Base-by-base conservation (phyloP, 2,113 vertebrate species). In the Nothoprocta perdicaria region DNA sequence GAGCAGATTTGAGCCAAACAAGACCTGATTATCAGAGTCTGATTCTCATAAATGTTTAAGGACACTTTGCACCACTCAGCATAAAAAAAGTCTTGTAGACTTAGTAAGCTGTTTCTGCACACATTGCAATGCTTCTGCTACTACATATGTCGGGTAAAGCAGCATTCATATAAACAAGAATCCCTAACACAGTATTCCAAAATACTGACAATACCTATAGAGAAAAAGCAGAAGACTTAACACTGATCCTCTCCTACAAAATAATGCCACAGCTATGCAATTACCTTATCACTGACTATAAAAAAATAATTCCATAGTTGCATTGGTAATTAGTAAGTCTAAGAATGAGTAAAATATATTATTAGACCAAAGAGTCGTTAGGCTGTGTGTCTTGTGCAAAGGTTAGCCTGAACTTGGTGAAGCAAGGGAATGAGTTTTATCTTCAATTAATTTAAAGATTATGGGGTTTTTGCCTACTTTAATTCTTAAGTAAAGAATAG, bases 271-370 rank as follows among this genome's bases (percentile, higher is more conserved):
- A 94, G 23, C 46, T 88, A 83, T 72, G 41, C 75, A 92, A 93
- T 90, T 95, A 80, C 77, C 75, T 91, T 93, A 84, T 43, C 6
- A 15, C 66, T 95, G 87, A 69, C 55, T 79, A 50, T 86, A 92
- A 88, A 72, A 94, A 94, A 95, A 43, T 61, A 11, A 73, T 96
- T 58, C 58, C 66, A 57, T 48, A 87, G 89, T 88, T 90, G 26
- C 68, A 86, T 80, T 79, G 88, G 85, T 89, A 96, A 97, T 94
- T 92, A 82, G 41, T 86, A 90, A 95, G 62, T 96, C 83, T 94
- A 92, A 81, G 65, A 61, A 89, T 85, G 86, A 95, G 57, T 79
- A 89, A 94, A 96, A 78, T 80, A 62, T 84, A 38, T 38, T 38
- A 65, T 90, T 95, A 93, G 77, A 87, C 41, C 86, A 33, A 92